Evolutionary conservation across 1,140 invertebrate species (phyloP).

Genomic region (Hormaphis cornu): DNA sequence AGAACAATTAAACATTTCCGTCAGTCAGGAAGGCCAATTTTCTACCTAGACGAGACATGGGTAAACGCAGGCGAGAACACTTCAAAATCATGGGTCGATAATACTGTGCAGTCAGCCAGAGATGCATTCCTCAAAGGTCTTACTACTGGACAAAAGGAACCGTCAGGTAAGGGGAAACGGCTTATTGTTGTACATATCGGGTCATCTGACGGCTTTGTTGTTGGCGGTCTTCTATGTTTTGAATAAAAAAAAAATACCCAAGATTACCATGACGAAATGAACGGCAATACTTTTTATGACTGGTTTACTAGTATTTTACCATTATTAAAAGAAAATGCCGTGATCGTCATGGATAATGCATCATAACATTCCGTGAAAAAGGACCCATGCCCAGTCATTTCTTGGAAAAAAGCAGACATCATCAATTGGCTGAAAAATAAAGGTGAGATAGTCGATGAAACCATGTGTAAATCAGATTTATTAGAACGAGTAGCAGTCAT

Average conservation of each 20-base stretch:
- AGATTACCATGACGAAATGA: conserved; percentile 36
- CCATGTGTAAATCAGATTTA: not conserved
- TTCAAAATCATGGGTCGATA: not conserved
- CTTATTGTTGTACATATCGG: not conserved
- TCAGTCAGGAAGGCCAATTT: not conserved
- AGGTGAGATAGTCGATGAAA: not conserved
- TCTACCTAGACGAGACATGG: not conserved
- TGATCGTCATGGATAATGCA: not conserved
- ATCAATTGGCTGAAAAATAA: not conserved
- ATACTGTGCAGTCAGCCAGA: not conserved
- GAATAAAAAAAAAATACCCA: conserved; percentile 16
- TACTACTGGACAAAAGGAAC: not conserved
- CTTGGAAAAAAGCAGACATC: not conserved
- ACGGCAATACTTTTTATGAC: conserved; percentile 1
- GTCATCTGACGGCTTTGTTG: not conserved
- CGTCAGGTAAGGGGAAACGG: too few relatives aligned
- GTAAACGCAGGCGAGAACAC: not conserved
- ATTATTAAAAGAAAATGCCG: not conserved
- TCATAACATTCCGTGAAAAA: not conserved
- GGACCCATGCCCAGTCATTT: not conserved
- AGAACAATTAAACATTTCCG: not conserved
- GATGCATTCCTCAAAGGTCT: not conserved
- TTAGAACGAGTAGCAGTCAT: not conserved
- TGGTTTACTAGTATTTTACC: not conserved
- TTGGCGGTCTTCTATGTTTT: not conserved